Base-by-base conservation (phyloP, 2,888 invertebrate species). In the Notodonta ziczac region DNA sequence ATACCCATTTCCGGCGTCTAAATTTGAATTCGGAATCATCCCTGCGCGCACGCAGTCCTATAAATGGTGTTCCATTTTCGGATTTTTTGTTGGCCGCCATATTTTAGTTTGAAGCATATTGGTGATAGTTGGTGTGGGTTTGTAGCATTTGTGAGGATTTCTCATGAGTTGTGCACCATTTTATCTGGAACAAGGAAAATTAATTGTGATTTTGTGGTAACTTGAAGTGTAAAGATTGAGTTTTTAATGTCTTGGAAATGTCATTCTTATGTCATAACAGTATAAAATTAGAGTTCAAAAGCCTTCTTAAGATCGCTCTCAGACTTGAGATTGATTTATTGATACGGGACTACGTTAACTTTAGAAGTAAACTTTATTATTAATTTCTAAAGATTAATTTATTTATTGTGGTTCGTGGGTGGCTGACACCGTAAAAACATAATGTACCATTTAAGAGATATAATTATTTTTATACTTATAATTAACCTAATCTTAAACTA, bases 91-190 rank as follows among this genome's bases (percentile, higher is more conserved):
- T 70, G 70, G 82, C 82, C 87, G 89, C 91, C 90, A 90, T 90
- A 76, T 79, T 81, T 86, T 84, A 85, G 72, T 77, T 72, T 84
- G 82, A 85, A 75, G 86, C 90, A 90, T 91, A 86, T 85, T 89
- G 87, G 76, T 80, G 78, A 78, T 66, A 75, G 67, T 69, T 69
- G 60, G 59, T 71, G 50, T 58, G 65, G 65, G 74, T 77, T 78
- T 75, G 76, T 80, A 69, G 74, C 84, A 85, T 85, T 77, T 82
- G 84, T 75, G 61, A 67, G 72, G 72, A 66, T 79, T 76, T 75
- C 70, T 80, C 72, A 74, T 67, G 67, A 67, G 66, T 62, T 72
- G 57, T 70, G 62, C 24, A 39, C 8, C 81, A 82, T 85, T 70
- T 62, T 78, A 78, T 79, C 87, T 87, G 87, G 4, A 87, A 87